Percentiles rank a stretch among this genome's conserved stretches.
Evolutionary conservation across 92 coral and sea anemone species (phyloP).

Genomic region (Zoanthus solanderi): DNA sequence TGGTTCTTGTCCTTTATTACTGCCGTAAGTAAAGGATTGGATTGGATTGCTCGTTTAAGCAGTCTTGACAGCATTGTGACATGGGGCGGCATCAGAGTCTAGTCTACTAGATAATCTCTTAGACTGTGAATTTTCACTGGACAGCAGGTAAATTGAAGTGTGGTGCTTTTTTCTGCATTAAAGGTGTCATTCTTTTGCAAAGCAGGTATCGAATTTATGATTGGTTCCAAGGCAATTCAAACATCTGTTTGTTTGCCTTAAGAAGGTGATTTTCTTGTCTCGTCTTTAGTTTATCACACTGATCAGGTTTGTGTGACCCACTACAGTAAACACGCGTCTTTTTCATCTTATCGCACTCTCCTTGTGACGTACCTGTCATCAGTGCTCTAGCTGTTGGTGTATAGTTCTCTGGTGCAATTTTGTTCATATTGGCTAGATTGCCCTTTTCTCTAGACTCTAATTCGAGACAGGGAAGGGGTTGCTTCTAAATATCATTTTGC

Average conservation of each 20-base stretch:
- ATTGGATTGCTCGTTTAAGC: constrained; percentile 8
- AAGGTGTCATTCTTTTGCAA: background rate
- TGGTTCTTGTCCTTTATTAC: constrained; percentile 7
- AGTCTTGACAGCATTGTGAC: constrained; percentile 8
- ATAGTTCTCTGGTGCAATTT: too few species aligned
- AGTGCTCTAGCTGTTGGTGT: background rate
- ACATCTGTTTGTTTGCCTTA: background rate
- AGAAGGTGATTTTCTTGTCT: background rate
- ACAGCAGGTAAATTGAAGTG: background rate
- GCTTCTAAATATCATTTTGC: too few species aligned
- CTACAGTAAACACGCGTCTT: background rate
- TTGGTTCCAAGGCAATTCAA: background rate
- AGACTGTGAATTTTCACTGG: constrained; percentile 14
- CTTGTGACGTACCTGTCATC: background rate
- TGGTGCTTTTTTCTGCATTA: background rate
- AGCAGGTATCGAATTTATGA: background rate
- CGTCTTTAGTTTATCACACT: background rate
- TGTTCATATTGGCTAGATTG: too few species aligned
- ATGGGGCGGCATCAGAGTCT: constrained; percentile 8
- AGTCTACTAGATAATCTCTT: constrained; percentile 3
- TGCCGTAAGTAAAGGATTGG: constrained; percentile 8
- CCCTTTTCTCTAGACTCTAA: too few species aligned
- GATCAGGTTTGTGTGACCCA: constrained; percentile 1
- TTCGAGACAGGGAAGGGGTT: too few species aligned
- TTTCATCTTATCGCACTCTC: background rate